Percentiles rank a stretch among this genome's conserved stretches.
phyloP scores from a whole-genome alignment of 2,113 vertebrate genomes.

The Alethe diademata region DNA sequence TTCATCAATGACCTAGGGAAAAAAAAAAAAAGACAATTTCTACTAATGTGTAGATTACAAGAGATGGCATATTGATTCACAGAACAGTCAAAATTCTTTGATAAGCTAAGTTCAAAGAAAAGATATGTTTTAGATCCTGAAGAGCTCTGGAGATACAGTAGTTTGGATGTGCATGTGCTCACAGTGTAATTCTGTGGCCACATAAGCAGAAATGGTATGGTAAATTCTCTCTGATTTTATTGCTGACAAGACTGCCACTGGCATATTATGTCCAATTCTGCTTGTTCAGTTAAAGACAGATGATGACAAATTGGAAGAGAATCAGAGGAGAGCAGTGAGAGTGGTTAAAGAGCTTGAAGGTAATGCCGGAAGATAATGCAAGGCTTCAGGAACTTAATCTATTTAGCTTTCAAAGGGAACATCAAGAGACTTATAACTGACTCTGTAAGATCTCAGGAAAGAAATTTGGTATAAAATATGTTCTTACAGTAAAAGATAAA shows the following conservation, averaged over 20 bases:
- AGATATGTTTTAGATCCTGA: neutral
- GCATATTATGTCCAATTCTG: neutral
- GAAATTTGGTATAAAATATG: neutral
- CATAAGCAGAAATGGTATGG: neutral
- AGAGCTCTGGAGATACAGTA: neutral
- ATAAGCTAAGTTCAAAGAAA: neutral
- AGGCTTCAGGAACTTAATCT: slow-evolving; percentile 10
- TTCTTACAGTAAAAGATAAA: neutral
- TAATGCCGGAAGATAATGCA: slow-evolving; percentile 11
- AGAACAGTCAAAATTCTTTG: neutral
- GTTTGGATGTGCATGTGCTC: neutral
- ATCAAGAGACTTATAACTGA: neutral
- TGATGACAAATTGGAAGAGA: slow-evolving; percentile 56
- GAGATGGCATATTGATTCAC: neutral
- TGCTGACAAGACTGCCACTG: neutral
- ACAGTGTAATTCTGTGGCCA: neutral
- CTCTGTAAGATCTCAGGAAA: neutral
- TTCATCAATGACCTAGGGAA: neutral
- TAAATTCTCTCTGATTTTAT: slow-evolving; percentile 5
- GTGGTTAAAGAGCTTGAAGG: slow-evolving; percentile 1
- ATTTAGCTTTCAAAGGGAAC: slow-evolving; percentile 30
- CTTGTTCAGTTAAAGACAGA: neutral
- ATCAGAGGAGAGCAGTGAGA: slow-evolving; percentile 10
- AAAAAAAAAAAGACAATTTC: neutral
- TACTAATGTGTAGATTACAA: neutral